Evolutionary conservation across 2,113 vertebrate species (phyloP).

Genomic region (Psilopsiagon aymara): DNA sequence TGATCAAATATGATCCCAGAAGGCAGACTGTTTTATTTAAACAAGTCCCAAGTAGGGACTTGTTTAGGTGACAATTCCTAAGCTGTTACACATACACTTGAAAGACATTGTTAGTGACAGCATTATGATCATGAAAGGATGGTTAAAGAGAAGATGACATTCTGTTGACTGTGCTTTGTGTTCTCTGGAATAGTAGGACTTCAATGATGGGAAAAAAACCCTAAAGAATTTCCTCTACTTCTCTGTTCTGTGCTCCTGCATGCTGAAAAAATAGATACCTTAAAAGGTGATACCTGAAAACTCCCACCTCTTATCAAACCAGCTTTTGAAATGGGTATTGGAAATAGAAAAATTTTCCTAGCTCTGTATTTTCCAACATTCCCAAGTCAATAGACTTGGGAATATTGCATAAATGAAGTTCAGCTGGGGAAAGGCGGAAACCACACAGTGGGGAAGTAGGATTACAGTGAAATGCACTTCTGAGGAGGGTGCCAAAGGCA

Average conservation of each 20-base stretch:
- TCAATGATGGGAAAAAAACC: not conserved
- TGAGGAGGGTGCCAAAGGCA: not conserved
- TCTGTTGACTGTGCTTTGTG: not conserved
- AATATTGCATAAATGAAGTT: not conserved
- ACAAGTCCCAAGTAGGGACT: not conserved
- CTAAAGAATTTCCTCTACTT: not conserved
- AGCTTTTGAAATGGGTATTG: not conserved
- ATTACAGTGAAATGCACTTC: fast-evolving
- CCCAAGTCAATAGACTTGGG: no score
- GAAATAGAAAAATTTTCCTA: not conserved
- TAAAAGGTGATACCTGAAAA: not conserved
- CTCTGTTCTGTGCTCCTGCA: not conserved
- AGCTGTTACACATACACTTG: not conserved
- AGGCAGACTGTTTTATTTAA: not conserved
- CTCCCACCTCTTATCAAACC: not conserved
- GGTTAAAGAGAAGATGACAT: not conserved
- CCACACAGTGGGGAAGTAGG: fast-evolving
- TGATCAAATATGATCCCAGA: not conserved
- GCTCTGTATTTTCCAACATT: no score
- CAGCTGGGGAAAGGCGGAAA: not conserved
- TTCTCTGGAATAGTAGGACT: not conserved
- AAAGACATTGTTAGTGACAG: not conserved
- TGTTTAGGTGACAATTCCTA: not conserved
- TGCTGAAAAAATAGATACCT: not conserved
- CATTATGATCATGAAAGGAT: not conserved